A percentile compares a stretch with the other conserved stretches of the same genome.
phyloP scores from a whole-genome alignment of 2,888 invertebrate species.

The Harpalus rufipes region DNA sequence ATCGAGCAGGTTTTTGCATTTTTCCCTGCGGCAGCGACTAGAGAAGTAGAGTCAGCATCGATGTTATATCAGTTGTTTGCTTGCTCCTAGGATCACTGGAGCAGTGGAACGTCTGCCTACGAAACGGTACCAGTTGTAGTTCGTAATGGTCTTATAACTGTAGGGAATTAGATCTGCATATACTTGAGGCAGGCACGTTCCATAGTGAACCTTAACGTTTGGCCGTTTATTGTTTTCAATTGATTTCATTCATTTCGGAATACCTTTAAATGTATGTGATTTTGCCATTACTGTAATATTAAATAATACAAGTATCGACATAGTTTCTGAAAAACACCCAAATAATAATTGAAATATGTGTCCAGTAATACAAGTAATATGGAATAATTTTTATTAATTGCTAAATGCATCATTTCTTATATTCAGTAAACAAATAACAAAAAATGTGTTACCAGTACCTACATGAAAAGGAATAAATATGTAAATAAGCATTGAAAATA shows the following conservation, averaged over 20 bases:
- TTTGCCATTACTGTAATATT: constrained; percentile 41
- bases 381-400: too few relatives aligned
- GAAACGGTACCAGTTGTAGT: constrained; percentile 49
- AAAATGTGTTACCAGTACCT: too few relatives aligned
- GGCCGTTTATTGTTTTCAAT: constrained; percentile 63
- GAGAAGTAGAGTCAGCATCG: not conserved
- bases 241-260: constrained; percentile 45
- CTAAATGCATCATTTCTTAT: too few relatives aligned
- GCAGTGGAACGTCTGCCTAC: constrained; percentile 63
- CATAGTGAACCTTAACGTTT: constrained; percentile 55
- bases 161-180: constrained; percentile 35
- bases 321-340: too few relatives aligned
- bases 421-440: too few relatives aligned
- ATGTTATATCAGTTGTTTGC: constrained; percentile 21
- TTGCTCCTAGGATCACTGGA: constrained; percentile 58
- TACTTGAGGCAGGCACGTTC: constrained; percentile 24
- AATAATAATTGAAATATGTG: too few relatives aligned
- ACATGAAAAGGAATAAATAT: too few relatives aligned
- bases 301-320: too few relatives aligned
- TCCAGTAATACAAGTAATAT: too few relatives aligned
- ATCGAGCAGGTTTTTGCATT: constrained; percentile 63
- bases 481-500: too few relatives aligned
- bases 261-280: constrained; percentile 60
- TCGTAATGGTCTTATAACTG: constrained; percentile 46
- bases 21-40: constrained; percentile 37